These are phyloP conservation scores for Callyntrura guangdongensis DNA, from an alignment of 2,888 invertebrate species.

Conservation along the genomic window DNA sequence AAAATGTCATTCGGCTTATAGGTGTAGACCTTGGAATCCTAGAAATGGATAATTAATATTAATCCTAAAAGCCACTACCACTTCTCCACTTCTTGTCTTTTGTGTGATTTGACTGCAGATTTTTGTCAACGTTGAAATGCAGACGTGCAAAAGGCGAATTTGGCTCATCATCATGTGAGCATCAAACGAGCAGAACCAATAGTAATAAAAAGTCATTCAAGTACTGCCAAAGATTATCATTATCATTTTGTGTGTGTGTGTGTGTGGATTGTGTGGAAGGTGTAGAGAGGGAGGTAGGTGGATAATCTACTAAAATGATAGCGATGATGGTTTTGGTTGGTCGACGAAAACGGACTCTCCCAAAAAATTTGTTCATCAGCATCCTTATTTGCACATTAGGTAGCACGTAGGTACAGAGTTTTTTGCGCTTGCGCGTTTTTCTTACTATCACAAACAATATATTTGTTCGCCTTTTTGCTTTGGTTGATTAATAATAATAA, in stretches of 20 bases:
- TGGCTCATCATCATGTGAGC: conserved; percentile 44
- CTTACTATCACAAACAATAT: conserved; percentile 2
- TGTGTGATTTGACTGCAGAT: conserved; percentile 65
- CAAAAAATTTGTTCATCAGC: conserved; percentile 63
- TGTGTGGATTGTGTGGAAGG: conserved; percentile 32
- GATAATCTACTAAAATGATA: conserved; percentile 70
- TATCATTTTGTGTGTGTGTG: not conserved
- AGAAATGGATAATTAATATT: conserved; percentile 82
- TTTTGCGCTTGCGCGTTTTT: not conserved
- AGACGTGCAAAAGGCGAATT: conserved; percentile 47
- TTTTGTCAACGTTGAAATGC: conserved; percentile 61
- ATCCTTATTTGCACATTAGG: conserved; percentile 74
- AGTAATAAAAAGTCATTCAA: conserved; percentile 60
- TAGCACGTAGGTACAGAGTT: conserved; percentile 1
- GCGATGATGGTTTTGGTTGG: conserved; percentile 46
- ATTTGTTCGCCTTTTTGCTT: conserved; percentile 47
- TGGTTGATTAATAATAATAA: conserved; percentile 71
- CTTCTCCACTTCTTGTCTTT: conserved; percentile 43
- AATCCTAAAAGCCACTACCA: conserved; percentile 68
- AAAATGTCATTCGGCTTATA: conserved; percentile 75
- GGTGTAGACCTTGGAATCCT: conserved; percentile 79
- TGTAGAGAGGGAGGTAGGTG: conserved; percentile 54
- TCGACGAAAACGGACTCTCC: conserved; percentile 61
- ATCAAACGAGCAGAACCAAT: not conserved
- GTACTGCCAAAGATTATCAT: conserved; percentile 54